These are phyloP conservation scores for Calcarius ornatus DNA, from an alignment of 2,113 vertebrate species.

Conservation along the genomic window DNA sequence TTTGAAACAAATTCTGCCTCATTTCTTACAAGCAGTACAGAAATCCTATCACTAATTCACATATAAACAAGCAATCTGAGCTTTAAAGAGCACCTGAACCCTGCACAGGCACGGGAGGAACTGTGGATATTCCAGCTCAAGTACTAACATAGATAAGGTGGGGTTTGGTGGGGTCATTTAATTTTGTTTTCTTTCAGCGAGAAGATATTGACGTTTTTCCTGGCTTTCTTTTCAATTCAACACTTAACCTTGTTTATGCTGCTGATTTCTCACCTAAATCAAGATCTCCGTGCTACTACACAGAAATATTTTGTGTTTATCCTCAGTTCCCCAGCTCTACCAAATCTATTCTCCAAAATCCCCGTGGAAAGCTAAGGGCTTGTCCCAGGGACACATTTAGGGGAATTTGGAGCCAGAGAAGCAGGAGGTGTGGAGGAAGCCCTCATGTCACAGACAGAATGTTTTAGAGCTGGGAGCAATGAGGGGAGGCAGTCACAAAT, in stretches of 20 bases:
- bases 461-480: not conserved
- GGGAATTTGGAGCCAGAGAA: not conserved
- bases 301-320: not conserved
- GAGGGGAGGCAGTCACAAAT: not conserved
- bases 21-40: not conserved
- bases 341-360: not conserved
- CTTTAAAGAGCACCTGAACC: not conserved
- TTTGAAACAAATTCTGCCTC: not conserved
- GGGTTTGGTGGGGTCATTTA: not conserved
- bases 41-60: not conserved
- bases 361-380: fast-evolving
- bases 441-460: not conserved
- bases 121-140: not conserved
- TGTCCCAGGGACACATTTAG: not conserved
- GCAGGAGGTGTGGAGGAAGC: not conserved
- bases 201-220: not conserved
- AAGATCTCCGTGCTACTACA: not conserved
- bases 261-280: not conserved
- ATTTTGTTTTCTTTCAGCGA: not conserved
- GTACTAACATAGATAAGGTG: not conserved
- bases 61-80: not conserved
- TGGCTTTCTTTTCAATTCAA: not conserved
- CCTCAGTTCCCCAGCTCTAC: not conserved
- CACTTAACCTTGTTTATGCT: not conserved
- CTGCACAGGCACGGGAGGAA: not conserved